Conservation (phyloP, 2,113 vertebrate species). For the Conger conger region DNA sequence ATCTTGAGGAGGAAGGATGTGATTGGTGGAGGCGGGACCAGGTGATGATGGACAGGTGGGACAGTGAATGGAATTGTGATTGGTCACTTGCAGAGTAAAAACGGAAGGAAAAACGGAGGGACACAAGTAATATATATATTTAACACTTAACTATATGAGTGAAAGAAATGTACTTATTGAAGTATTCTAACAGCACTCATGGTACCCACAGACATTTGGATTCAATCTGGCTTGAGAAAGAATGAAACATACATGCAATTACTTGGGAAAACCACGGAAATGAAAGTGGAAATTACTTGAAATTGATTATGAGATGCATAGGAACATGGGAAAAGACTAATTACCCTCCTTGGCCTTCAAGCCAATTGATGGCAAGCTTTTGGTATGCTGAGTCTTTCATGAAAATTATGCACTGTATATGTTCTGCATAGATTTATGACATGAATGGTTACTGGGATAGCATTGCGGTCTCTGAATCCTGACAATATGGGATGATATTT, state of each 20-base stretch:
- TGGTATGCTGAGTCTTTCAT: not conserved
- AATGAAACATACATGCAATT: not conserved
- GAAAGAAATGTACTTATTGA: not conserved
- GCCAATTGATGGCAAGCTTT: not conserved
- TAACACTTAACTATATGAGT: no score
- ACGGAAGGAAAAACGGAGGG: no score
- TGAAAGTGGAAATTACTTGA: not conserved
- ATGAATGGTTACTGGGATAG: slow-evolving; percentile 58
- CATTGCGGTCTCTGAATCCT: slow-evolving; percentile 34
- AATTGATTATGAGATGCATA: not conserved
- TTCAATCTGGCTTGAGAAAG: not conserved
- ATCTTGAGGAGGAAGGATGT: no score
- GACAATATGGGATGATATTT: slow-evolving; percentile 66
- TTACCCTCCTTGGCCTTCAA: not conserved
- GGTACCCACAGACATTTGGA: not conserved
- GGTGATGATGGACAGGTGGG: no score
- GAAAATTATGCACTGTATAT: slow-evolving; percentile 42
- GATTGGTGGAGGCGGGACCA: no score
- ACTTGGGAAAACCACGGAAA: not conserved
- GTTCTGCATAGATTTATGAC: slow-evolving; percentile 72
- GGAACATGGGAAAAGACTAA: not conserved
- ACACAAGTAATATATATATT: no score
- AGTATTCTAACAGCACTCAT: not conserved
- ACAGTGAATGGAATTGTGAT: no score
- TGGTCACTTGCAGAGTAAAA: no score